Evolutionary conservation across 2,797 vertebrate genomes (phyloP).

Genomic region (Chiroxiphia lanceolata): DNA sequence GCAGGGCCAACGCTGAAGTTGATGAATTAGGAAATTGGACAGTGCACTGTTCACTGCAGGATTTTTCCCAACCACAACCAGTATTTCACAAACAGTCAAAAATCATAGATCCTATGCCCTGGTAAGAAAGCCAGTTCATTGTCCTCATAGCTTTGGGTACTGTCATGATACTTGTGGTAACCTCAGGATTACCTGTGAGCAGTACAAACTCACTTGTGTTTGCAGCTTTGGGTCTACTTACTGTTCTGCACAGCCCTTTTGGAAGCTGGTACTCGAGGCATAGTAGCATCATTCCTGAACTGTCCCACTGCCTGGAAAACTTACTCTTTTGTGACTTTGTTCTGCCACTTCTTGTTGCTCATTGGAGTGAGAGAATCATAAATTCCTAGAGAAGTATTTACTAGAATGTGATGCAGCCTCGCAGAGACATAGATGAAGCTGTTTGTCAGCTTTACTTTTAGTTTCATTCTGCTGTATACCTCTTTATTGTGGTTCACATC

Average conservation of each 20-base stretch:
- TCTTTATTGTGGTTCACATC: background rate
- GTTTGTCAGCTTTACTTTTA: background rate
- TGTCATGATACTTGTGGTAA: rapidly evolving
- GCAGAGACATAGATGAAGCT: background rate
- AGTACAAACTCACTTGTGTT: background rate
- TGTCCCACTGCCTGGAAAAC: background rate
- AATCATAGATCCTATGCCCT: background rate
- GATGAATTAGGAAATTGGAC: background rate
- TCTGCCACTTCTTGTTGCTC: background rate
- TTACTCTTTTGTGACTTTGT: background rate
- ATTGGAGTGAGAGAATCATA: background rate
- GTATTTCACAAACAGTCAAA: background rate
- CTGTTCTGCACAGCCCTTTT: background rate
- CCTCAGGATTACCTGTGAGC: background rate
- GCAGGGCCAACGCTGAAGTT: background rate
- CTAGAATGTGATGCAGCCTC: rapidly evolving
- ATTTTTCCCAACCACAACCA: background rate
- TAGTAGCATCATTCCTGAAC: background rate
- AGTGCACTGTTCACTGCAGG: background rate
- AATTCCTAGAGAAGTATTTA: background rate
- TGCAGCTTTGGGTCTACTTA: background rate
- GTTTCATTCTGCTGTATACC: background rate
- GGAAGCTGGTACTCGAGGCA: background rate
- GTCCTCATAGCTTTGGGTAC: background rate
- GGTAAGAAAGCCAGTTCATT: background rate